A percentile compares a stretch with the other conserved stretches of the same genome.
These are phyloP conservation scores for Noturus placidus DNA, from an alignment of 2,113 vertebrate genomes.

Conservation along the genomic window DNA sequence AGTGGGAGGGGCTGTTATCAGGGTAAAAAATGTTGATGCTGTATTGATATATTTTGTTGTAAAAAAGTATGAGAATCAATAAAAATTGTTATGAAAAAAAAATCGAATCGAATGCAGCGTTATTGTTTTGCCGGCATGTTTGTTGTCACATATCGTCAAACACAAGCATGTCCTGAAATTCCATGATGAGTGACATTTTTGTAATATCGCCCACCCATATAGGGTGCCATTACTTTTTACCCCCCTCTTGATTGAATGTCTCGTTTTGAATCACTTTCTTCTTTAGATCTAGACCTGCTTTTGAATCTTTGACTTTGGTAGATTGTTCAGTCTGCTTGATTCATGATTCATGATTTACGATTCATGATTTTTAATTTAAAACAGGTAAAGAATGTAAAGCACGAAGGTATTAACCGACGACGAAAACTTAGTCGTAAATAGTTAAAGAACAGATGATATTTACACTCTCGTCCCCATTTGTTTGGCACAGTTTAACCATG, in stretches of 20 bases:
- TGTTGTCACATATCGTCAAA: too few species aligned
- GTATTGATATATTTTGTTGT: too few species aligned
- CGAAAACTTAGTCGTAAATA: background rate
- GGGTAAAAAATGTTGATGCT: too few species aligned
- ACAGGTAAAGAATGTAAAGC: background rate
- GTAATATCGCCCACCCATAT: background rate
- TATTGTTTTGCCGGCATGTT: too few species aligned
- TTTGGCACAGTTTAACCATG: conserved; percentile 39
- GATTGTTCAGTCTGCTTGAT: background rate
- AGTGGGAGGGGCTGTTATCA: too few species aligned
- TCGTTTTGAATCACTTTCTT: background rate
- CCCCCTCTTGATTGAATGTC: background rate
- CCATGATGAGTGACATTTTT: background rate
- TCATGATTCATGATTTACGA: background rate
- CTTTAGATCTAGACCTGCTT: background rate
- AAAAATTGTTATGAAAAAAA: too few species aligned
- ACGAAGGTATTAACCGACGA: background rate
- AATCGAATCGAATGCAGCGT: too few species aligned
- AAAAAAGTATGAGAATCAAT: too few species aligned
- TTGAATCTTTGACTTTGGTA: background rate
- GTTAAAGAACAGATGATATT: conserved; percentile 7
- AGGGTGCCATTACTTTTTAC: background rate
- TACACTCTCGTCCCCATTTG: background rate
- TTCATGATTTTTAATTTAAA: background rate
- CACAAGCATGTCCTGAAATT: background rate